phyloP scores from a whole-genome alignment of 2,113 vertebrate species.

The Urocitellus parryii region DNA sequence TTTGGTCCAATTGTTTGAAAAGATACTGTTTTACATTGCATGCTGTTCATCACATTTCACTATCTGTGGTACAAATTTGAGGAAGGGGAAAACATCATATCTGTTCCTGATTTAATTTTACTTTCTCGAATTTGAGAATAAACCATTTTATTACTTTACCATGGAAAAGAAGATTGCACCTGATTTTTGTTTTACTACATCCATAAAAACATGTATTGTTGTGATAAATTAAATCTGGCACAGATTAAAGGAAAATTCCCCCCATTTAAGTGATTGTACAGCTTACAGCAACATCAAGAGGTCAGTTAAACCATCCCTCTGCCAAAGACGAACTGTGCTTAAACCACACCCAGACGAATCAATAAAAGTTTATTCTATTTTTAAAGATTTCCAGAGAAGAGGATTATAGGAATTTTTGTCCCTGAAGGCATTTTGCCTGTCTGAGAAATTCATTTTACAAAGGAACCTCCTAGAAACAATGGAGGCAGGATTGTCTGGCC shows the following conservation, averaged over 20 bases:
- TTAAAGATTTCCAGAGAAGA: slow-evolving; percentile 70
- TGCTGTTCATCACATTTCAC: neutral
- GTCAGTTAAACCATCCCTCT: neutral
- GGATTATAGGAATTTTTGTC: slow-evolving; percentile 47
- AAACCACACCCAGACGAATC: slow-evolving; percentile 65
- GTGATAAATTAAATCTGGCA: slow-evolving; percentile 63
- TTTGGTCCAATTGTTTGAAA: slow-evolving; percentile 33
- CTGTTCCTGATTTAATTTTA: slow-evolving; percentile 42
- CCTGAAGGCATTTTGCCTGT: slow-evolving; percentile 64
- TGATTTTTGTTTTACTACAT: slow-evolving; percentile 24
- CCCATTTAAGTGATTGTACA: slow-evolving; percentile 14
- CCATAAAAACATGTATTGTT: slow-evolving; percentile 5
- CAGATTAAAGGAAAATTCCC: slow-evolving; percentile 55
- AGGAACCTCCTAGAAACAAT: slow-evolving; percentile 61
- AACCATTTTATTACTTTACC: slow-evolving; percentile 22
- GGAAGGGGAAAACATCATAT: neutral
- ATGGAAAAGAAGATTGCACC: slow-evolving; percentile 22
- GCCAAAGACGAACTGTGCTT: neutral
- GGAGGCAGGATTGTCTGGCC: neutral
- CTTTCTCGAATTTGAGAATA: slow-evolving; percentile 57
- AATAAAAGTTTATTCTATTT: slow-evolving; percentile 72
- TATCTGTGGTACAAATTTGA: slow-evolving; percentile 26
- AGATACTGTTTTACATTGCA: neutral
- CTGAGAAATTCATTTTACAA: slow-evolving; percentile 69
- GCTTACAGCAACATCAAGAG: neutral